Base-by-base conservation (phyloP, 1,140 invertebrate genomes). In the Pentalonia nigronervosa region DNA sequence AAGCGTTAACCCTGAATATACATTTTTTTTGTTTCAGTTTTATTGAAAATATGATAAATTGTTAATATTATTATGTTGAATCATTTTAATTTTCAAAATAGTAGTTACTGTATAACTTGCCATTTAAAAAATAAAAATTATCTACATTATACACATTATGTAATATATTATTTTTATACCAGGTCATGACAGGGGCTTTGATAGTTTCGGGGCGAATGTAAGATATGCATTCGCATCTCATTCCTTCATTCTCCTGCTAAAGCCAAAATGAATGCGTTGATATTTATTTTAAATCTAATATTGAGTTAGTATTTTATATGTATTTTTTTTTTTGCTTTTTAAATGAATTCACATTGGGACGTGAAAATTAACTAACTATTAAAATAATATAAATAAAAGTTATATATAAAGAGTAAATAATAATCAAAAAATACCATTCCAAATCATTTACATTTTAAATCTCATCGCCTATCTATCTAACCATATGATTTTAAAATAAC, bases 31-130 rank as follows among this genome's bases (percentile, higher is more conserved):
- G 20, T 53, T 86, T 36, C 34, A 6, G 88, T 53, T 23, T 48
- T 50, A 48, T 48, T 89, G 34, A 56, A 89, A 56, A 89, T 47
- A 34, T 89, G 88, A 89, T 53, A 41, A 34, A 89, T 89, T 41
- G 34, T 89, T 89, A 11, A 56, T 36, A 53, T 34, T 23, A 30
- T 48, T 53, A 34, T 53, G 50, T 89, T 50, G n/a, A 34, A n/a
- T 8, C 47, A 36, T 53, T 89, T 89, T 21, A 50, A 89, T 89
- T 53, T 89, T 53, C 23, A 34, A n/a, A 88, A 89, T 34, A 21
- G 14, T 1, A n/a, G 36, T 86, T 0, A n/a, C 60, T 76, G 20
- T 25, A 87, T 1, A 45, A 86, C 36, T 8, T n/a, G 17, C 14
- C 30, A 7, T n/a, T 17, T n/a, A 76, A 76, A 67, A n/a, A 76